Evolutionary conservation across 2,888 invertebrate species (phyloP), one percentile per base, ranked within the genome.

Genomic region (Eupithecia abbreviata): DNA sequence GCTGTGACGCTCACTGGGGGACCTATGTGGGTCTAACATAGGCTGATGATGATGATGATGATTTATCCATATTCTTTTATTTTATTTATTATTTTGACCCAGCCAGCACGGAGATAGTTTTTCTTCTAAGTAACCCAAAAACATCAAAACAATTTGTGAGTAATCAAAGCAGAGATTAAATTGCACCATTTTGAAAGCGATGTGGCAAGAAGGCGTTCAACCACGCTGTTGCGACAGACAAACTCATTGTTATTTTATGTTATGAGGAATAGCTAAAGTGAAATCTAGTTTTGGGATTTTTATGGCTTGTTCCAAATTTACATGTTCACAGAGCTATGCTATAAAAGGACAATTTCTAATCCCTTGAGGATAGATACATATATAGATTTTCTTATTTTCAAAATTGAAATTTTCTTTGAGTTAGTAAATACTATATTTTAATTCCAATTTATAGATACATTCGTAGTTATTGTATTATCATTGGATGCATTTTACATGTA

Each of bases 111-210:
- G 62, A 30, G 30, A 30, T 10, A 9, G n/a, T 18, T 58, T 9
- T 58, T 58, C 18, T 62, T 62, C 30, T 62, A 62, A 62, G 62
- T 62, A 62, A 62, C 62, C 62, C 30, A 62, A 62, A 30, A 30
- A 62, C 62, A 62, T 62, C 43, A 67, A 41, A 65, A 66, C 67
- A 68, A 68, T 68, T 68, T 68, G 67, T n/a, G 18, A 72, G 74
- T 70, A 74, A 74, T 74, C 74, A 74, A 42, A 68, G 51, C 67
- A 45, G 55, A 72, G 70, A 73, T 30, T 69, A 66, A 71, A 77
- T 78, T 78, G 75, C 78, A 65, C 45, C 75, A 78, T 68, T 76
- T 73, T 76, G 78, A 78, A 78, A 78, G 78, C 75, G 12, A 71
- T 73, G 62, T 75, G 73, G 75, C 62, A 75, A 78, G 69, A 66